Evolutionary conservation across 2,113 vertebrate genomes (phyloP), one percentile per base, ranked within the genome.

Genomic region (Anthoscopus minutus): DNA sequence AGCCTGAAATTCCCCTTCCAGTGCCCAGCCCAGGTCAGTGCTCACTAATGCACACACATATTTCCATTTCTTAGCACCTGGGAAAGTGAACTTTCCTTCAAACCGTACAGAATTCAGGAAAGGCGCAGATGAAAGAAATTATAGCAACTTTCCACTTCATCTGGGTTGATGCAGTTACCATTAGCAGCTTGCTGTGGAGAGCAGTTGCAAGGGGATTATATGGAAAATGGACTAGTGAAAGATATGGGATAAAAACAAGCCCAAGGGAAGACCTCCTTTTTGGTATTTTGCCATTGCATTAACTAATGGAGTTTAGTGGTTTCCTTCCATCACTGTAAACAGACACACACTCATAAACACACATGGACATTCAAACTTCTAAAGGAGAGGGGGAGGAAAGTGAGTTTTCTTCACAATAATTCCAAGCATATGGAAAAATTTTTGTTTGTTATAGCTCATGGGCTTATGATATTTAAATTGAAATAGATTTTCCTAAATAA

Each of bases 401-500:
- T 58, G 92, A 94, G 72, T 97, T 97, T 97, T 97, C 94, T 96
- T 95, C 67, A 37, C 94, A 96, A 95, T 98, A 98, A 98, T 96
- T 96, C 93, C 88, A 95, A 98, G 95, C 98, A 98, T 96, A 97
- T 98, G 97, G 96, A 73, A 93, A 86, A 97, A 97, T 94, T 92
- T 97, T 97, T 95, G 94, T 98, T 98, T 97, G 96, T 93, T 97
- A 98, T 97, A 96, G 97, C 97, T 98, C 71, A 78, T 97, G 97
- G 97, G 96, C 96, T 97, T 98, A 98, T 97, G 97, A 98, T 97
- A 96, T 97, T 98, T 98, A 97, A 98, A 97, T 98, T 97, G 98
- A 97, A 98, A 97, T 98, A 97, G 96, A 97, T 98, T 98, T 98
- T 98, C 98, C 98, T 98, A 98, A 98, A 98, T 98, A 98, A 98